These are phyloP conservation scores for Lasioglossum malachurum DNA, from an alignment of 2,888 invertebrate genomes.

Conservation along the genomic window DNA sequence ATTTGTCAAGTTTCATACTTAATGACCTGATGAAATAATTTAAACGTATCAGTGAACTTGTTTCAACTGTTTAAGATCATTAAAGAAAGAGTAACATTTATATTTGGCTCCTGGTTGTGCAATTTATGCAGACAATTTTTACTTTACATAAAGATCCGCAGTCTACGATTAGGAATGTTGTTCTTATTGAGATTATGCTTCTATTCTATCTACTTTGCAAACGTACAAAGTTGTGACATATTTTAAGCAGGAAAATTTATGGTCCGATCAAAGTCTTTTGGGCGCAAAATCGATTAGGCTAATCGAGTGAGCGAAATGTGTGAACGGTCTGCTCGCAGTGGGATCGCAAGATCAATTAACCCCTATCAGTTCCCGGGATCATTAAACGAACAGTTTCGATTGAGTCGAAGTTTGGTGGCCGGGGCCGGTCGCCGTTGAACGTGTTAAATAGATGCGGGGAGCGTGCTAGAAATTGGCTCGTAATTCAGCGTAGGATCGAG, in stretches of 20 bases:
- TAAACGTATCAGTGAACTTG: no score
- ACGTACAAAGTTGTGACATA: no score
- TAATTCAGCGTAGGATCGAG: conserved; percentile 58
- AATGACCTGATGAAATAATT: no score
- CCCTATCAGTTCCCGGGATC: neutral
- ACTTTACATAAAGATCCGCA: no score
- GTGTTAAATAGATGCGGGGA: conserved; percentile 16
- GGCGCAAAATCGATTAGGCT: neutral
- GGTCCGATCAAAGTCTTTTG: neutral
- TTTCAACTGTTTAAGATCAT: no score
- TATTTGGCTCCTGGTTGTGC: no score
- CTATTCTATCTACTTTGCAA: no score
- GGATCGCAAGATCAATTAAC: neutral
- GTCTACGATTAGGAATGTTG: neutral
- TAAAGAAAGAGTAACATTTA: no score
- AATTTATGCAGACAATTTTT: no score
- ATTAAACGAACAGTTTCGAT: neutral
- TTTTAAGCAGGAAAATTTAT: no score
- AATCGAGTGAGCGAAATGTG: neutral
- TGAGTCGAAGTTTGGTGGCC: neutral
- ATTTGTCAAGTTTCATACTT: no score
- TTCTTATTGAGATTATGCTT: no score
- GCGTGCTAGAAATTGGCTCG: conserved; percentile 60
- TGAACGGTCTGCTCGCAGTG: neutral
- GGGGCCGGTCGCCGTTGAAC: neutral